Base-by-base conservation (phyloP, 2,113 vertebrate species). In the Notechis scutatus region DNA sequence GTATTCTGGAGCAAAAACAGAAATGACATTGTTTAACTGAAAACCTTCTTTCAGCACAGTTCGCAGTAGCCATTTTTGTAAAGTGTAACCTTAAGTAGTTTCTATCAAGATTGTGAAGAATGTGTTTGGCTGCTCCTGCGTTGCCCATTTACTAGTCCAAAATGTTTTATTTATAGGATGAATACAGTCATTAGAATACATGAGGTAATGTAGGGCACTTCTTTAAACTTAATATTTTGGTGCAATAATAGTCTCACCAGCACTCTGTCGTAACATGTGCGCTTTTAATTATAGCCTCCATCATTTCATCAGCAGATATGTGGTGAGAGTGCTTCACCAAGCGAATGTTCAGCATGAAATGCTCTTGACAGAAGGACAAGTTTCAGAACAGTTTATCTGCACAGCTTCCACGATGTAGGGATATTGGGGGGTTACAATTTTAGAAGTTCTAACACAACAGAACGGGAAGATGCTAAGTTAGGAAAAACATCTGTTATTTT, bases 101-200 rank as follows among this genome's bases (percentile, higher is more conserved):
- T 95, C 91, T 1, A 95, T 92, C 74, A 92, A 94, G 95, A 95
- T 92, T 93, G 86, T 29, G 18, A 95, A 96, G 92, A 93, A 74
- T 90, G 89, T 0, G 90, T 85, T 85, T 20, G 92, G 23, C 56
- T 64, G 45, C 96, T 92, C 91, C 92, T 94, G 89, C 52, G 92
- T 87, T 94, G 93, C 0, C 29, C 97, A 96, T 95, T 96, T 96
- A 96, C 95, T 91, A 96, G 92, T 93, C 92, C 85, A 21, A 74
- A 94, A 94, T 95, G 92, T 94, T 97, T 95, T 94, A 95, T 95
- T 97, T 96, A 94, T 96, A 94, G 54, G 91, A 95, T 92, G 94
- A 96, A 97, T 96, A 97, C 93, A 94, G 95, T 95, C 94, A 88
- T 90, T 94, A 96, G 95, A 93, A 96, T 95, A 94, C 50, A 90